Conservation (phyloP, 2,113 vertebrate genomes). For the Vanacampus margaritifer region DNA sequence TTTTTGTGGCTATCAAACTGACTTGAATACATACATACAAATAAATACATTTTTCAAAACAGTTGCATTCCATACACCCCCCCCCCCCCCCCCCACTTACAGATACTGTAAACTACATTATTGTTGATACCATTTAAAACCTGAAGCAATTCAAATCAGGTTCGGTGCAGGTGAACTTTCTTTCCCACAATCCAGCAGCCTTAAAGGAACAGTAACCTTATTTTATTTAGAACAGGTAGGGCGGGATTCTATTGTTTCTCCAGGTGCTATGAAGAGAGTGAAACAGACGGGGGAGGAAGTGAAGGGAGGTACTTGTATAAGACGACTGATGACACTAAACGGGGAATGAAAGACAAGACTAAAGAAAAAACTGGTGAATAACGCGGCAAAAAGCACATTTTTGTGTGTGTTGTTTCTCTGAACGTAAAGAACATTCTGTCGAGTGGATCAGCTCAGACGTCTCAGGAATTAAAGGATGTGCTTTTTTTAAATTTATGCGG, state of each 20-base stretch:
- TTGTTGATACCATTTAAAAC: neutral
- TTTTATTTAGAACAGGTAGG: slow-evolving; percentile 56
- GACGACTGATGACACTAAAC: neutral
- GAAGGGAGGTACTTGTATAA: slow-evolving; percentile 13
- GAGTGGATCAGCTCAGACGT: neutral
- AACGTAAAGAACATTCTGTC: neutral
- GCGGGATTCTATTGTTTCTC: slow-evolving; percentile 56
- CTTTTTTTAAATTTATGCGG: slow-evolving; percentile 13
- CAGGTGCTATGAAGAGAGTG: slow-evolving; percentile 40
- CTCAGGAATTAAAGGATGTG: slow-evolving; percentile 17
- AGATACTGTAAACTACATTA: neutral
- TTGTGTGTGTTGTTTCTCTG: neutral
- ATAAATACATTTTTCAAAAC: no score
- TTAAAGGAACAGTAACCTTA: slow-evolving; percentile 34
- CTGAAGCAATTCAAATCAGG: neutral
- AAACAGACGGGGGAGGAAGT: slow-evolving; percentile 5
- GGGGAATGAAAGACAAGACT: slow-evolving; percentile 11
- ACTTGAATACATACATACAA: no score
- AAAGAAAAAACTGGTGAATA: slow-evolving; percentile 29
- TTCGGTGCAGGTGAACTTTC: slow-evolving; percentile 40
- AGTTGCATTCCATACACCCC: no score
- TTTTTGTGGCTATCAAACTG: no score
- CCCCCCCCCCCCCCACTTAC: no score
- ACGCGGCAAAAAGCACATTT: neutral
- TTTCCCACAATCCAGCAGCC: slow-evolving; percentile 69